These are phyloP conservation scores for Pseudorhombus dupliciocellatus DNA, from an alignment of 2,113 vertebrate genomes.

Conservation along the genomic window DNA sequence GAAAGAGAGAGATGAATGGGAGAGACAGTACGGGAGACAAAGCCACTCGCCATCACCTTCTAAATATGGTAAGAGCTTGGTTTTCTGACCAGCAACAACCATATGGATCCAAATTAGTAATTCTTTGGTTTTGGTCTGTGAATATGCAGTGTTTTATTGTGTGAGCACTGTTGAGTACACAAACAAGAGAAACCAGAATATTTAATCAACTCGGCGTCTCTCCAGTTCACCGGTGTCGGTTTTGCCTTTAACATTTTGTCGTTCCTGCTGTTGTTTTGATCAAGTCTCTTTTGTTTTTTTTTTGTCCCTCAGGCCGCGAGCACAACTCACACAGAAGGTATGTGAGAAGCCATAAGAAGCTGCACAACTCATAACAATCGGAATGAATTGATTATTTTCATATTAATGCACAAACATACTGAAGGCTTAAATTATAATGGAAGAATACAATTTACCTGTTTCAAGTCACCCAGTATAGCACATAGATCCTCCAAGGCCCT, in stretches of 20 bases:
- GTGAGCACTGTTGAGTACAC: background rate
- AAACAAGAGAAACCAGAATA: conserved; percentile 22
- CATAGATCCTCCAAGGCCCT: too few species aligned
- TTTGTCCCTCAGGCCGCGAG: conserved; percentile 80
- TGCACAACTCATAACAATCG: conserved; percentile 4
- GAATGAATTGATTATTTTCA: conserved; percentile 10
- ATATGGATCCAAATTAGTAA: background rate
- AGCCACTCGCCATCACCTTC: conserved; percentile 90
- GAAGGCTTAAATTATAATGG: too few species aligned
- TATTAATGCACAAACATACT: background rate
- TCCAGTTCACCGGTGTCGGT: conserved; percentile 21
- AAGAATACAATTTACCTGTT: too few species aligned
- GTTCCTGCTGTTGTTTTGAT: conserved; percentile 56
- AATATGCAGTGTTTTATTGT: background rate
- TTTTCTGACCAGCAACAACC: conserved; percentile 5
- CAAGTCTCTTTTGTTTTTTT: conserved; percentile 38
- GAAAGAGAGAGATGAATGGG: conserved; percentile 94
- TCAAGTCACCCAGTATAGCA: too few species aligned
- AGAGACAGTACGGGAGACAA: conserved; percentile 89
- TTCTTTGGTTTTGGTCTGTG: background rate
- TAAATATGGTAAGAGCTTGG: conserved; percentile 83
- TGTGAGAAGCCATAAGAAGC: conserved; percentile 60
- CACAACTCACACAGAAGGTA: conserved; percentile 81
- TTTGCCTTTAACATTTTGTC: conserved; percentile 27
- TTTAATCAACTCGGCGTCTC: conserved; percentile 2